Percentiles rank a stretch among this genome's conserved stretches.
Evolutionary conservation across 2,113 vertebrate genomes (phyloP).

Genomic region (Corythaixoides concolor): DNA sequence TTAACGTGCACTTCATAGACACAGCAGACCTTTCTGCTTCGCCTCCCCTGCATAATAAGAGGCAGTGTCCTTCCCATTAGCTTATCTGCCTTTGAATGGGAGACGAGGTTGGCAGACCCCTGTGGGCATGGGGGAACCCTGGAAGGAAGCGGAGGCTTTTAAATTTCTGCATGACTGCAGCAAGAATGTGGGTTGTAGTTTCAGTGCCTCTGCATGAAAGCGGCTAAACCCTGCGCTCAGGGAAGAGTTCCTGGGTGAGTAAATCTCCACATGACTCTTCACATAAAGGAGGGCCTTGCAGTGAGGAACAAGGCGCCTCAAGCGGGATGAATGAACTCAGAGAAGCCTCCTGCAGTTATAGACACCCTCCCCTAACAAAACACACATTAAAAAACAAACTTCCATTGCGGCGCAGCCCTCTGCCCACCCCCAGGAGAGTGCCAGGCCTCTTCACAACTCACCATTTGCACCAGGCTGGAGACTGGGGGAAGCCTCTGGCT

Average conservation of each 20-base stretch:
- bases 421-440: background rate
- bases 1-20: background rate
- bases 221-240: background rate
- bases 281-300: background rate
- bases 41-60: background rate
- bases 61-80: background rate
- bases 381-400: background rate
- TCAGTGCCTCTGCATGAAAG: background rate
- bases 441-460: background rate
- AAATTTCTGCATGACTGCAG: background rate
- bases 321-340: too few species aligned
- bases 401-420: too few species aligned
- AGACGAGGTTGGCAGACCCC: background rate
- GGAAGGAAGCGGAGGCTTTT: background rate
- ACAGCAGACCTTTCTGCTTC: constrained; percentile 39
- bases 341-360: rapidly evolving
- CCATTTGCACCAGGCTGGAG: background rate
- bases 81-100: background rate
- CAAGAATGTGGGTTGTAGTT: background rate
- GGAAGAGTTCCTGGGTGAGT: background rate
- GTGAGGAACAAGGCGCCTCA: background rate
- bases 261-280: background rate
- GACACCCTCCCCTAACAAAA: rapidly evolving
- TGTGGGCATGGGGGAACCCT: background rate
- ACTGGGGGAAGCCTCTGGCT: background rate